Conservation (phyloP, 2,888 invertebrate genomes). For the Ptilodon capucinus region DNA sequence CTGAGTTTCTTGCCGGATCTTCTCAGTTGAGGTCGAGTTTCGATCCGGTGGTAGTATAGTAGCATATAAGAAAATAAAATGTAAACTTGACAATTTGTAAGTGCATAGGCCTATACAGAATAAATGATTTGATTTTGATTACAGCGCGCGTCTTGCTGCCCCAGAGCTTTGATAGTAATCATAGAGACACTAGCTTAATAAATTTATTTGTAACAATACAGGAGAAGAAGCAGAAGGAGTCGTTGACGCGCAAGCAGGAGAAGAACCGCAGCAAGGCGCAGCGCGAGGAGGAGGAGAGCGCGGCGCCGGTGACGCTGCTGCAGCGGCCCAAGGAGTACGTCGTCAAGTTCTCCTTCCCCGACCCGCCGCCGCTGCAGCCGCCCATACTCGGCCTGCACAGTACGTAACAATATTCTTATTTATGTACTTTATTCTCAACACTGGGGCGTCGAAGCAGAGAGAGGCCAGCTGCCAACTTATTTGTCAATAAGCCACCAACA, state of each 20-base stretch:
- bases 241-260: slow-evolving; percentile 94
- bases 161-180: background rate
- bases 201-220: slow-evolving; percentile 32
- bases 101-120: too few relatives aligned
- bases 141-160: too few relatives aligned
- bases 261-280: slow-evolving; percentile 93
- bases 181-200: background rate
- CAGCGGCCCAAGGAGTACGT: slow-evolving; percentile 97
- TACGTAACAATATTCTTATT: slow-evolving; percentile 75
- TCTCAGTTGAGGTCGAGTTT: too few relatives aligned
- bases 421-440: too few relatives aligned
- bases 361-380: slow-evolving; percentile 97
- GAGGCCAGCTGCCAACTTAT: too few relatives aligned
- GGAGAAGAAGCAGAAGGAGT: slow-evolving; percentile 97
- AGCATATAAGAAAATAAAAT: too few relatives aligned
- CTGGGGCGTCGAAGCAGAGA: too few relatives aligned
- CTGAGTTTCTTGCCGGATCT: too few relatives aligned
- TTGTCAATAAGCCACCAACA: too few relatives aligned
- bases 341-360: slow-evolving; percentile 99
- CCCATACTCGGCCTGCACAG: slow-evolving; percentile 97
- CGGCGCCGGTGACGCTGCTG: slow-evolving; percentile 86
- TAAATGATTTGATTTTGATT: too few relatives aligned
- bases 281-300: slow-evolving; percentile 87
- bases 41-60: too few relatives aligned
- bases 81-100: too few relatives aligned